Conservation (phyloP, 2,113 vertebrate genomes). For the Tragelaphus strepsiceros region DNA sequence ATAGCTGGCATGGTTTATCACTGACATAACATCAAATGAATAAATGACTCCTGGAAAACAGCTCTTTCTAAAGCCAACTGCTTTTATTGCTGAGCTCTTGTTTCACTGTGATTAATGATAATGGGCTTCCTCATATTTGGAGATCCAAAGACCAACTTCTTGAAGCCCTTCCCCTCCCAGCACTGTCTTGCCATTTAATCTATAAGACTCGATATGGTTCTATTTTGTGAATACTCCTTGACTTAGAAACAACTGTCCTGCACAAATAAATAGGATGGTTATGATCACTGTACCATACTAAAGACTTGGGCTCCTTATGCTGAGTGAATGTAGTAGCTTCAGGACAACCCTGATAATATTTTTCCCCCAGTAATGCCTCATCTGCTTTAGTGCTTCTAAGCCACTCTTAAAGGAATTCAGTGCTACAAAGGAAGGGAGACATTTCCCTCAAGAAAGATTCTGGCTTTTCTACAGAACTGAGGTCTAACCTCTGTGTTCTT, state of each 20-base stretch:
- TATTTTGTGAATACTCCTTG: background rate
- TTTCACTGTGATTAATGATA: constrained; percentile 61
- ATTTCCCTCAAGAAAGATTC: background rate
- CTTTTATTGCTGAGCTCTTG: constrained; percentile 48
- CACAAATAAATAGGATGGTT: background rate
- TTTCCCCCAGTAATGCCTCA: background rate
- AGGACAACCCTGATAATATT: background rate
- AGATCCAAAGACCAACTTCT: background rate
- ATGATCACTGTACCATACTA: background rate
- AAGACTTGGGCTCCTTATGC: background rate
- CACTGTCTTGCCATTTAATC: background rate
- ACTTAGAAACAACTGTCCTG: background rate
- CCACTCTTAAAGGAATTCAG: background rate
- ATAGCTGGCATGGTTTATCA: constrained; percentile 54
- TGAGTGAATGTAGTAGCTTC: background rate
- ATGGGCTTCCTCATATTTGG: background rate
- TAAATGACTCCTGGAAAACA: constrained; percentile 65
- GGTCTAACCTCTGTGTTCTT: background rate
- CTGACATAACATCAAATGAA: constrained; percentile 66
- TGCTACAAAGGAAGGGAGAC: background rate
- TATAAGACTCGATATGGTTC: background rate
- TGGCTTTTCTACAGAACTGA: background rate
- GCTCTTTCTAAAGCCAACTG: constrained; percentile 47
- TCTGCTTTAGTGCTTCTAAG: background rate
- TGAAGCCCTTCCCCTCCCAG: background rate